phyloP scores from a whole-genome alignment of 2,888 invertebrate genomes.

The Acrobasis suavella region DNA sequence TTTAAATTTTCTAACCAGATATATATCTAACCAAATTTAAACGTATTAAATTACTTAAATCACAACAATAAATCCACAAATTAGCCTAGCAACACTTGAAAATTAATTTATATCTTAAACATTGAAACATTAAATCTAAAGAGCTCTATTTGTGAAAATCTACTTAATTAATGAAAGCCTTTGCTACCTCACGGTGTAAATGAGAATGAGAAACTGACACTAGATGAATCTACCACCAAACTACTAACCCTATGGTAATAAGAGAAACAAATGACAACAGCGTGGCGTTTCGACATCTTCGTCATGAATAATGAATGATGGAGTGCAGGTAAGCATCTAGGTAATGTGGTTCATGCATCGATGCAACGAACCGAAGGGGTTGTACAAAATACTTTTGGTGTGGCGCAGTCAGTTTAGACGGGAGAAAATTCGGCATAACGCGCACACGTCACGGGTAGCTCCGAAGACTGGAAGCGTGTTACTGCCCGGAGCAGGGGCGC shows the following conservation, averaged over 20 bases:
- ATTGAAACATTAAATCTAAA: conserved; percentile 17
- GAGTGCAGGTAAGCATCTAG: conserved; percentile 76
- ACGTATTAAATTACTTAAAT: no score
- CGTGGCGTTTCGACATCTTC: conserved; percentile 38
- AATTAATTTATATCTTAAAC: conserved; percentile 13
- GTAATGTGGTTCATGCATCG: conserved; percentile 75
- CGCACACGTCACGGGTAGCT: conserved; percentile 71
- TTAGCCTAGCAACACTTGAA: neutral
- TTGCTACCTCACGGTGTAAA: conserved; percentile 10
- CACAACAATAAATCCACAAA: neutral
- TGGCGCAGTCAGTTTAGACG: conserved; percentile 55
- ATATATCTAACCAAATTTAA: no score
- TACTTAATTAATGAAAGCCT: conserved; percentile 19
- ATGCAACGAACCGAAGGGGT: conserved; percentile 78
- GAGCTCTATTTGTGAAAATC: conserved; percentile 20
- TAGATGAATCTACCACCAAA: conserved; percentile 42
- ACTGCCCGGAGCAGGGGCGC: conserved; percentile 50
- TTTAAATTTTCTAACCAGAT: neutral
- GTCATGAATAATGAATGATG: conserved; percentile 57
- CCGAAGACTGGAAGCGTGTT: conserved; percentile 65
- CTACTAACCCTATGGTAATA: conserved; percentile 36
- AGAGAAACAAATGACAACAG: conserved; percentile 39
- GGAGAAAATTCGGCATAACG: conserved; percentile 69
- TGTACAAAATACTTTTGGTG: conserved; percentile 72
- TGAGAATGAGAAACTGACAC: conserved; percentile 25